These are phyloP conservation scores for Sylvietta virens DNA, from an alignment of 2,113 vertebrate genomes.

Conservation along the genomic window DNA sequence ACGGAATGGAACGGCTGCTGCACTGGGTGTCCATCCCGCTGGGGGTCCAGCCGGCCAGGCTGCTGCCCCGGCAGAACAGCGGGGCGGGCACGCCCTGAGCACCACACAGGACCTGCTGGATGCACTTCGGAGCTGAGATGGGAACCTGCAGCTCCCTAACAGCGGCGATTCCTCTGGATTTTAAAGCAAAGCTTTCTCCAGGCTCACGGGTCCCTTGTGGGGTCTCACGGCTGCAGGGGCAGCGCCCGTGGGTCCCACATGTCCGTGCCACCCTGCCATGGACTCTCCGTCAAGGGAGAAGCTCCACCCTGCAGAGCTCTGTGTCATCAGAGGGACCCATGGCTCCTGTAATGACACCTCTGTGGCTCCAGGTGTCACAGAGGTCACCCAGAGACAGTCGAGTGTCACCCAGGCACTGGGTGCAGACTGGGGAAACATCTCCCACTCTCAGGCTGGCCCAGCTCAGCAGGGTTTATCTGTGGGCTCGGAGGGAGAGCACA, in stretches of 20 bases:
- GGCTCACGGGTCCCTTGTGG: too few species aligned
- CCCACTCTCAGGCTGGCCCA: background rate
- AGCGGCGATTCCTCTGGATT: background rate
- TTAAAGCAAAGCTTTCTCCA: background rate
- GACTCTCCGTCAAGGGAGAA: background rate
- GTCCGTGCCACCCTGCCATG: background rate
- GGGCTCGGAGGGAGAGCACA: background rate
- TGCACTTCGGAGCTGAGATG: background rate
- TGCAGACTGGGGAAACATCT: background rate
- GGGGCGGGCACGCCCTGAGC: background rate
- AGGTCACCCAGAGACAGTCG: background rate
- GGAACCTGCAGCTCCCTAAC: background rate
- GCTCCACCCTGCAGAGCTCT: background rate
- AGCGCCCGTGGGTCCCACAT: background rate
- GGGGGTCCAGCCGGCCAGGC: rapidly evolving
- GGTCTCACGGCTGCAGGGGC: background rate
- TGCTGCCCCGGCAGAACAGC: background rate
- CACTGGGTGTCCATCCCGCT: too few species aligned
- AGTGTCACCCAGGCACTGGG: background rate
- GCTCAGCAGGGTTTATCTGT: background rate
- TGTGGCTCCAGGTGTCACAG: background rate
- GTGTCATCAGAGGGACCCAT: background rate
- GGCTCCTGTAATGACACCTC: background rate
- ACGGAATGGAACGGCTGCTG: too few species aligned
- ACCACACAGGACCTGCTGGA: background rate